Percentiles rank a stretch among this genome's conserved stretches.
These are phyloP conservation scores for Falco naumanni DNA, from an alignment of 2,797 vertebrate genomes.

Conservation along the genomic window DNA sequence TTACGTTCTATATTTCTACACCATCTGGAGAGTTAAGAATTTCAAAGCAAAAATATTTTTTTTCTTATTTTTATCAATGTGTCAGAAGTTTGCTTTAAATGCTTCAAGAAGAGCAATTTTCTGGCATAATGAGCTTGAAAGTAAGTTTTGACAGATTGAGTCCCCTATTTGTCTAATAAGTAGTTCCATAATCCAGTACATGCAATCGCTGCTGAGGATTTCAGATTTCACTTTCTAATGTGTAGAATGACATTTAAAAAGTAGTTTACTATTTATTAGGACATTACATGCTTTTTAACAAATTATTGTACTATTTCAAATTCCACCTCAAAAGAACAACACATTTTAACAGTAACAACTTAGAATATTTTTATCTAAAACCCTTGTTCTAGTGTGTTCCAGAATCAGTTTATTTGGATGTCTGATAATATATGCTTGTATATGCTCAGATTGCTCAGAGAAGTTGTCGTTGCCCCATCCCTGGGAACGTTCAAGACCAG, in stretches of 20 bases:
- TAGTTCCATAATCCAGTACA: not conserved
- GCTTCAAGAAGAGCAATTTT: slow-evolving; percentile 8
- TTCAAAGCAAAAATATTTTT: not conserved
- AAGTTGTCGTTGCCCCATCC: too few species aligned
- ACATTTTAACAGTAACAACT: not conserved
- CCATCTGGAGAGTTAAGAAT: not conserved
- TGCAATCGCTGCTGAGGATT: not conserved
- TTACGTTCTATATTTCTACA: not conserved
- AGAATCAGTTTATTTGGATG: not conserved
- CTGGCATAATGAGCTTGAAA: not conserved
- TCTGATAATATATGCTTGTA: not conserved
- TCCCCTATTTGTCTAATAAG: not conserved
- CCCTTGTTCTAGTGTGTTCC: not conserved
- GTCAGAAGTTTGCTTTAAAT: not conserved
- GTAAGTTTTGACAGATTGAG: not conserved
- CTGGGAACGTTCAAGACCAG: too few species aligned
- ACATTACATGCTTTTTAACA: not conserved
- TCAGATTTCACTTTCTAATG: not conserved
- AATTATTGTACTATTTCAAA: not conserved
- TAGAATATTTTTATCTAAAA: not conserved
- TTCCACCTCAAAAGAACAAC: not conserved
- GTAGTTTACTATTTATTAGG: not conserved
- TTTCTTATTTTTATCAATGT: not conserved
- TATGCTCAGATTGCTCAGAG: not conserved
- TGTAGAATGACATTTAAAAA: not conserved